Percentiles rank a stretch among this genome's conserved stretches.
Conservation (phyloP, 1,140 invertebrate genomes). For the Sitobion miscanthi region DNA sequence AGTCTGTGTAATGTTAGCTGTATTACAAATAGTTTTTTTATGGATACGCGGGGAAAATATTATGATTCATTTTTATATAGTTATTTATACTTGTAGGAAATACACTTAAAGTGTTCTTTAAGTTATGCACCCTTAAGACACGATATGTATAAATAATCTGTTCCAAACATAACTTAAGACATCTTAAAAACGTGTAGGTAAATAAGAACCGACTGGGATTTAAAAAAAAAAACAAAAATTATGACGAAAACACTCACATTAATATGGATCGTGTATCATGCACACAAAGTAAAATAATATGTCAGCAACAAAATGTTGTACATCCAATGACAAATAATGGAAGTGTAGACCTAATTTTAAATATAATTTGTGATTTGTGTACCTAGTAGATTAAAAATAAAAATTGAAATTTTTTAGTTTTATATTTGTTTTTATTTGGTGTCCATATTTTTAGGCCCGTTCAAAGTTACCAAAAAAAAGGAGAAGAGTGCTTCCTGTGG, state of each 20-base stretch:
- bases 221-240: not conserved
- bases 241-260: not conserved
- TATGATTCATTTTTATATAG: not conserved
- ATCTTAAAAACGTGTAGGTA: not conserved
- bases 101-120: not conserved
- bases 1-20: not conserved
- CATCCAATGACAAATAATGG: too few relatives aligned
- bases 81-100: not conserved
- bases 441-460: slow-evolving; percentile 68
- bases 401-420: too few relatives aligned
- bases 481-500: slow-evolving; percentile 91
- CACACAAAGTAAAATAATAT: too few relatives aligned
- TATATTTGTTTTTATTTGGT: too few relatives aligned
- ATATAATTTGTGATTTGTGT: not conserved
- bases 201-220: not conserved
- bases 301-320: too few relatives aligned
- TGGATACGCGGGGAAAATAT: not conserved
- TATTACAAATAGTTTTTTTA: not conserved
- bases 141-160: not conserved
- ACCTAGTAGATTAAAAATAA: too few relatives aligned
- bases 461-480: slow-evolving; percentile 97
- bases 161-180: not conserved
- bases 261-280: too few relatives aligned
- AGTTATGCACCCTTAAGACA: not conserved
- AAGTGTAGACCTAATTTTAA: not conserved